These are phyloP conservation scores for Dendrocincla fuliginosa DNA, from an alignment of 2,797 vertebrate genomes.

Conservation along the genomic window DNA sequence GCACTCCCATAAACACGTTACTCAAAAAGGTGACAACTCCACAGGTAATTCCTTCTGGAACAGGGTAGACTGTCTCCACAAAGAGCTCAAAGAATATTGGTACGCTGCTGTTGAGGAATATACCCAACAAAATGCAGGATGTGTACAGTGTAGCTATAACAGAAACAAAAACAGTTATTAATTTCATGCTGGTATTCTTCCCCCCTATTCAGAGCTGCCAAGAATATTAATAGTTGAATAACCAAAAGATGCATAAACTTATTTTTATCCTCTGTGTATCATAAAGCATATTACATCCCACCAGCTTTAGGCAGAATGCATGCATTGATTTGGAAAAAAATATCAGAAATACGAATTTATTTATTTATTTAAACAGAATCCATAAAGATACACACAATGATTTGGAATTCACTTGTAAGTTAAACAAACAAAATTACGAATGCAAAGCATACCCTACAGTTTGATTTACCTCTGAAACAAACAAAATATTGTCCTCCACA, in stretches of 20 bases:
- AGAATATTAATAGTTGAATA: neutral
- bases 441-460: neutral
- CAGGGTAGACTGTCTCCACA: conserved; percentile 97
- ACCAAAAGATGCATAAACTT: neutral
- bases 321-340: neutral
- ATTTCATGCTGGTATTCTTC: neutral
- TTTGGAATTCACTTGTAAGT: neutral
- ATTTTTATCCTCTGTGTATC: conserved; percentile 10
- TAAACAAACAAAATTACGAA: conserved; percentile 13
- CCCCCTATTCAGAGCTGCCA: neutral
- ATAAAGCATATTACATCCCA: neutral
- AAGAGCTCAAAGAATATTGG: conserved; percentile 98
- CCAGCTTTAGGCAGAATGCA: neutral
- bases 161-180: conserved; percentile 42
- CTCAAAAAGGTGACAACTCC: conserved; percentile 96
- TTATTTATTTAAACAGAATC: neutral
- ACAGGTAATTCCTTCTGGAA: conserved; percentile 98
- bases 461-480: conserved; percentile 32
- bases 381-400: neutral
- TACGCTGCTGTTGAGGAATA: conserved; percentile 95
- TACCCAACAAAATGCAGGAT: conserved; percentile 95
- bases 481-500: conserved; percentile 21
- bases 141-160: conserved; percentile 91
- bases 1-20: conserved; percentile 92
- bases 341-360: neutral